These are phyloP conservation scores for human DNA, from an alignment of 2,113 vertebrate species.

Conservation along the genomic window GRCh38 chr9:36404501-36405000, in stretches of 20 bases:
- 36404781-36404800: not conserved
- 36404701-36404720: not conserved
- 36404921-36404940: not conserved
- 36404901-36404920: not conserved
- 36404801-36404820: not conserved
- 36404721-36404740: not conserved
- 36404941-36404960: not conserved
- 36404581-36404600: not conserved
- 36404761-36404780: not conserved
- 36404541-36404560: not conserved
- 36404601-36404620: conserved; percentile 1
- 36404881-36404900: not conserved
- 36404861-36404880: conserved; percentile 5
- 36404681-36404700: conserved; percentile 10
- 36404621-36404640: not conserved
- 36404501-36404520: not conserved
- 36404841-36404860: conserved; percentile 34
- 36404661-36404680: not conserved
- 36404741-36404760: not conserved
- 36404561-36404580: not conserved
- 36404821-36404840: not conserved
- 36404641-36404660: not conserved
- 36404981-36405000: not conserved
- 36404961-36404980: conserved; percentile 29
- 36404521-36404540: not conserved